These are phyloP conservation scores for Malurus alboscapulatus DNA, from an alignment of 2,113 vertebrate genomes.

Conservation along the genomic window DNA sequence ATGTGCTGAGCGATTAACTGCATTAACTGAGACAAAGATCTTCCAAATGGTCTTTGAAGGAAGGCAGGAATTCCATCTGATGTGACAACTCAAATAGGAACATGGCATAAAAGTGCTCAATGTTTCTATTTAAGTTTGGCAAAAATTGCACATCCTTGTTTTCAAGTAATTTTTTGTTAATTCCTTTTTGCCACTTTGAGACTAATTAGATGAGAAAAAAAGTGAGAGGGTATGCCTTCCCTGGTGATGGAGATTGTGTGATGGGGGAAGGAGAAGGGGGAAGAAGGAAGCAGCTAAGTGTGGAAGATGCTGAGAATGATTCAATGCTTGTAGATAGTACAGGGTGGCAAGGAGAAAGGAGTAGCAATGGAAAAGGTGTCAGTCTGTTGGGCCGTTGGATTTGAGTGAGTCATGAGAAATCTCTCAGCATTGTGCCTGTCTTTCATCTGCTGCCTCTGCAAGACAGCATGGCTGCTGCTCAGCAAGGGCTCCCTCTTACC, in stretches of 20 bases:
- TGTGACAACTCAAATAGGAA: background rate
- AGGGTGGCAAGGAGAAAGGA: background rate
- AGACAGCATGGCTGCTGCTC: background rate
- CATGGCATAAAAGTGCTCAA: background rate
- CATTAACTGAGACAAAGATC: background rate
- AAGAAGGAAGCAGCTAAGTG: background rate
- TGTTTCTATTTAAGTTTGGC: background rate
- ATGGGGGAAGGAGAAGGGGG: background rate
- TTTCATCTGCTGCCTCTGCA: background rate
- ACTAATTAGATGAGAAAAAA: background rate
- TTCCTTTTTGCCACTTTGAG: background rate
- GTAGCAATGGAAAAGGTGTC: background rate
- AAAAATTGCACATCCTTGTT: background rate
- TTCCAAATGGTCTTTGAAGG: background rate
- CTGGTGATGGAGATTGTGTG: background rate
- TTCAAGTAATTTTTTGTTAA: background rate
- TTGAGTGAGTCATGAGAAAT: background rate
- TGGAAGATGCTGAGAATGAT: background rate
- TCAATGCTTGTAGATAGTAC: background rate
- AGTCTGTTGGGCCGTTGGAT: background rate
- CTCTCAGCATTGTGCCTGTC: background rate
- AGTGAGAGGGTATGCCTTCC: background rate
- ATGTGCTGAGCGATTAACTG: background rate
- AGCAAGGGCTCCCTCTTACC: background rate
- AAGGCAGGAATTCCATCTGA: background rate